These are phyloP conservation scores for Eulithis testata DNA, from an alignment of 2,888 invertebrate species.

Conservation along the genomic window DNA sequence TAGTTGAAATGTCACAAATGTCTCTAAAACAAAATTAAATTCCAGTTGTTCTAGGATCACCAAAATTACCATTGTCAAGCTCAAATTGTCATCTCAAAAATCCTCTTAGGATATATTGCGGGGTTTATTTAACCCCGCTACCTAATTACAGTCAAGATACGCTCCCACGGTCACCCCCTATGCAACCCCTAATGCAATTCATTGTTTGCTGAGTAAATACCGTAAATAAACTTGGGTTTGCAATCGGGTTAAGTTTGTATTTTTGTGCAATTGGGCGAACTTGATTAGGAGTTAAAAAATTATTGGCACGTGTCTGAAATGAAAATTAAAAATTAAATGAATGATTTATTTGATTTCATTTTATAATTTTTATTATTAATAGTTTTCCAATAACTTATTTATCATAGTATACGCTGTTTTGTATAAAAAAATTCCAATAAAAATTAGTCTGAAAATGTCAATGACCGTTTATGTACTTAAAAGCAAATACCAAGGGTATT, in stretches of 20 bases:
- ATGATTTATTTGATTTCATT: background rate
- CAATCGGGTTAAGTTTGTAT: conserved; percentile 41
- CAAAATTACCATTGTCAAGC: conserved; percentile 40
- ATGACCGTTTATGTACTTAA: too few species aligned
- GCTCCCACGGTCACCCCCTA: conserved; percentile 63
- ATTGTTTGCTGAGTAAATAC: conserved; percentile 59
- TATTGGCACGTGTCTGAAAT: conserved; percentile 16
- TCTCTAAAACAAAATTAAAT: background rate
- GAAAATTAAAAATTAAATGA: background rate
- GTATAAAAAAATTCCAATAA: too few species aligned
- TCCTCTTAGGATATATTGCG: conserved; percentile 45
- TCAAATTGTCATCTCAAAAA: conserved; percentile 38
- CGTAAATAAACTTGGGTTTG: conserved; percentile 55
- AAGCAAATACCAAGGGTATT: too few species aligned
- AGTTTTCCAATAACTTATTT: background rate
- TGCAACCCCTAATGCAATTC: conserved; percentile 49
- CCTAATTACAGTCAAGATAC: conserved; percentile 69
- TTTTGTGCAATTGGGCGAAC: conserved; percentile 42
- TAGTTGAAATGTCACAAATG: too few species aligned
- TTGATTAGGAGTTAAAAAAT: conserved; percentile 18
- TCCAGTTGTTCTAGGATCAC: conserved; percentile 12
- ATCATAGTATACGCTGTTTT: too few species aligned
- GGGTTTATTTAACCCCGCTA: conserved; percentile 54
- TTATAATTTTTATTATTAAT: background rate
- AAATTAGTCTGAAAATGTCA: too few species aligned